Percentiles rank a stretch among this genome's conserved stretches.
phyloP scores from a whole-genome alignment of 2,113 vertebrate species.

The Chroicocephalus ridibundus region DNA sequence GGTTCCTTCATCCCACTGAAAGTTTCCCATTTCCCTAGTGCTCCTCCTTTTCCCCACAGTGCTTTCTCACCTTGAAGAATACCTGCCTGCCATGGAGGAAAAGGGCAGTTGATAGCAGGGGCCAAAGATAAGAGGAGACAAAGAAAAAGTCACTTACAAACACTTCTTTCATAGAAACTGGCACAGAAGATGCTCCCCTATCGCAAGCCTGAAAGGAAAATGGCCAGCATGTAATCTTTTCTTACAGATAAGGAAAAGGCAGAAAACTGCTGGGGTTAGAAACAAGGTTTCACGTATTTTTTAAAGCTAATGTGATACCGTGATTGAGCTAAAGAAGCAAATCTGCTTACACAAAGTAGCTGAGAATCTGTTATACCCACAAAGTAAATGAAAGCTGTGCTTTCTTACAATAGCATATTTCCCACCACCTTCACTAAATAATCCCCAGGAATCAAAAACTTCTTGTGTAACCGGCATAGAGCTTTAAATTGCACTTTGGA shows the following conservation, averaged over 20 bases:
- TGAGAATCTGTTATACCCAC: not conserved
- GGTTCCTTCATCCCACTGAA: not conserved
- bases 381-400: conserved; percentile 15
- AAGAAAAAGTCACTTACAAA: not conserved
- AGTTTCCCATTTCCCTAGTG: not conserved
- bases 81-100: not conserved
- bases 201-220: not conserved
- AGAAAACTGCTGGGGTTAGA: not conserved
- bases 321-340: conserved; percentile 39
- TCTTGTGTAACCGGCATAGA: not conserved
- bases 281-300: not conserved
- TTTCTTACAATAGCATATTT: not conserved
- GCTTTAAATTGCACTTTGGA: not conserved
- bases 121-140: not conserved
- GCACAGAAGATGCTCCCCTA: not conserved
- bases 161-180: not conserved
- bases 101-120: not conserved
- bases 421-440: conserved; percentile 14
- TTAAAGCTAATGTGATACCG: not conserved
- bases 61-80: not conserved
- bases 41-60: not conserved
- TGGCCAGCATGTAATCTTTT: not conserved
- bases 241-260: not conserved
- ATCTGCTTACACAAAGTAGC: conserved; percentile 27
- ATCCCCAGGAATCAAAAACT: not conserved